These are phyloP conservation scores for Ceyx margarethae DNA, from an alignment of 2,113 vertebrate species.

Conservation along the genomic window DNA sequence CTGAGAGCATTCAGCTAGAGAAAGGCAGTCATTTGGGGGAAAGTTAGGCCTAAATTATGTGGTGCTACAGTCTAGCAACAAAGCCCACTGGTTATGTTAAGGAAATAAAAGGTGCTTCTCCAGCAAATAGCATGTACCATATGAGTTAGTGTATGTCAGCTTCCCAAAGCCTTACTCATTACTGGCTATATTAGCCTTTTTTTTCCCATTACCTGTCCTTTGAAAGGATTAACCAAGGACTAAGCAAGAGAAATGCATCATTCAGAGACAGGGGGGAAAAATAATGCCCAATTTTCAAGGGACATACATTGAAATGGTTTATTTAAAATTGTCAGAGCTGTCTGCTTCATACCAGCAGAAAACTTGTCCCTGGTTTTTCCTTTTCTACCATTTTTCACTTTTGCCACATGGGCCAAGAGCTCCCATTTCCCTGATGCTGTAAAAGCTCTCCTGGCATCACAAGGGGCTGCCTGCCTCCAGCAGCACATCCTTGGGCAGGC, in stretches of 20 bases:
- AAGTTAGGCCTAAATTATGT: neutral
- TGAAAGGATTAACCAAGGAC: neutral
- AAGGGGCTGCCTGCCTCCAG: neutral
- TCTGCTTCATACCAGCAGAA: neutral
- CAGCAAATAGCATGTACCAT: neutral
- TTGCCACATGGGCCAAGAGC: rapidly evolving
- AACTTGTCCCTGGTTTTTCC: neutral
- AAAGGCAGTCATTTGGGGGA: neutral
- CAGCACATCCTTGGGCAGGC: neutral
- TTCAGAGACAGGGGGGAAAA: neutral
- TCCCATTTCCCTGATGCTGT: too few species aligned
- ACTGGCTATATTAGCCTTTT: neutral
- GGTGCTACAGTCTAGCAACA: neutral
- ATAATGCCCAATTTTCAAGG: neutral
- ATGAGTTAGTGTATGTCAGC: neutral
- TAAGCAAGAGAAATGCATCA: neutral
- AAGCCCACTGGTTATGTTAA: neutral
- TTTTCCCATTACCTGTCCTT: neutral
- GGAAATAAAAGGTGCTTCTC: neutral
- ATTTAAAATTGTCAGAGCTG: neutral
- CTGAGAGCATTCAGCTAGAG: neutral
- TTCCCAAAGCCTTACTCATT: neutral
- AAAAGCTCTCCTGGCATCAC: neutral
- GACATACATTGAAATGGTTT: neutral
- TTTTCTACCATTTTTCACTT: neutral